Evolutionary conservation across 2,888 invertebrate species (phyloP).

Genomic region (Leistus spinibarbis): DNA sequence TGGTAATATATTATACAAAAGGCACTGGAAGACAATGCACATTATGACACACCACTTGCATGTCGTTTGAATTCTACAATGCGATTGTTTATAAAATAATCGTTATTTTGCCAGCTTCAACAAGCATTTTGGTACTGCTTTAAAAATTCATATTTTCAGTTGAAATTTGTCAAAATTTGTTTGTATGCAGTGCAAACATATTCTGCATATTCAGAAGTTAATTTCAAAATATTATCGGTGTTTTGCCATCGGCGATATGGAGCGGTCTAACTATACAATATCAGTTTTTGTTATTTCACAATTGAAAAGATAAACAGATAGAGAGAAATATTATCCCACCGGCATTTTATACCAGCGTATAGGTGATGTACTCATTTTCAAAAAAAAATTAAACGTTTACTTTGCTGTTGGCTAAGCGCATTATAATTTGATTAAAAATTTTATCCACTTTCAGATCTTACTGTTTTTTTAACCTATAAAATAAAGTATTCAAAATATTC

Average conservation of each 20-base stretch:
- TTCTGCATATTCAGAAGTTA: too few relatives aligned
- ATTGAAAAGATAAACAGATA: neutral
- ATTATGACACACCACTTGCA: neutral
- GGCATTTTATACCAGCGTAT: too few relatives aligned
- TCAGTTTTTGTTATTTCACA: neutral
- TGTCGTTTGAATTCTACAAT: neutral
- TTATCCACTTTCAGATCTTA: neutral
- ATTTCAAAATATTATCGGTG: too few relatives aligned
- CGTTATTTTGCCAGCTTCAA: neutral
- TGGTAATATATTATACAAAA: conserved; percentile 1
- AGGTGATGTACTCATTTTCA: too few relatives aligned
- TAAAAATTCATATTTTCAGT: too few relatives aligned
- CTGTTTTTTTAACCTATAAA: too few relatives aligned
- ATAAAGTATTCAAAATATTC: neutral
- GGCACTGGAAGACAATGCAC: neutral
- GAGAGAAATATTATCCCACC: neutral
- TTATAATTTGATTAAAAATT: conserved; percentile 6
- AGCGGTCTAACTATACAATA: too few relatives aligned
- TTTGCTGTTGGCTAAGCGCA: neutral
- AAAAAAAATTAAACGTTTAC: neutral
- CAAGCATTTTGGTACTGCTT: neutral
- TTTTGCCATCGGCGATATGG: too few relatives aligned
- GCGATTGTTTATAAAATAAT: neutral
- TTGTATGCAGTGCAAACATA: too few relatives aligned
- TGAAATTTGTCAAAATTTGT: too few relatives aligned